Percentiles rank a stretch among this genome's conserved stretches.
These are phyloP conservation scores for Drosophila vallismaia DNA, from an alignment of 2,888 invertebrate genomes.

Conservation along the genomic window DNA sequence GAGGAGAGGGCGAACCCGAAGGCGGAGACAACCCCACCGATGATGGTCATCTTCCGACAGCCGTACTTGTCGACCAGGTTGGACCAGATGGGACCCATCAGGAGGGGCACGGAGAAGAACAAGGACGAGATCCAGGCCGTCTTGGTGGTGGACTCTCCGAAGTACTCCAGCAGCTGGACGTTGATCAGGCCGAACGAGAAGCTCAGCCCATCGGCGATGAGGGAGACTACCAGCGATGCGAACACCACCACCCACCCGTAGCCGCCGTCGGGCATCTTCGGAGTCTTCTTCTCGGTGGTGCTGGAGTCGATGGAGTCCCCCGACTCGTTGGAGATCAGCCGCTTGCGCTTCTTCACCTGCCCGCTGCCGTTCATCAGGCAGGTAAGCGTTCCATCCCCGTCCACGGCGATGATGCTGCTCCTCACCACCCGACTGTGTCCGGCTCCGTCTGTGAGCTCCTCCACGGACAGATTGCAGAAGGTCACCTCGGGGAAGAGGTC, in stretches of 20 bases:
- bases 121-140: constrained; percentile 96
- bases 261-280: constrained; percentile 84
- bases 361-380: constrained; percentile 49
- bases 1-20: constrained; percentile 91
- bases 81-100: constrained; percentile 88
- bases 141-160: constrained; percentile 91
- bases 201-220: constrained; percentile 96
- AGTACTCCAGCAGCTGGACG: constrained; percentile 92
- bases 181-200: constrained; percentile 96
- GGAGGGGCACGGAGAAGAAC: constrained; percentile 94
- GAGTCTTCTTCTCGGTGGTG: constrained; percentile 82
- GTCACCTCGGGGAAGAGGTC: constrained; percentile 83
- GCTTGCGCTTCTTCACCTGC: constrained; percentile 76
- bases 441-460: constrained; percentile 63
- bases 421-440: constrained; percentile 58
- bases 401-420: constrained; percentile 72
- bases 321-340: constrained; percentile 82
- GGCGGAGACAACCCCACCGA: constrained; percentile 89
- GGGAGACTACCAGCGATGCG: constrained; percentile 92
- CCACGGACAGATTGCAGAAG: constrained; percentile 82
- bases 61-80: constrained; percentile 94
- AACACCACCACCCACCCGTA: constrained; percentile 88
- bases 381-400: constrained; percentile 54
- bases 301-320: constrained; percentile 82
- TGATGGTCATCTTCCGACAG: constrained; percentile 90